A percentile compares a stretch with the other conserved stretches of the same genome.
These are phyloP conservation scores for Ligdia adustata DNA, from an alignment of 2,888 invertebrate genomes.

Conservation along the genomic window DNA sequence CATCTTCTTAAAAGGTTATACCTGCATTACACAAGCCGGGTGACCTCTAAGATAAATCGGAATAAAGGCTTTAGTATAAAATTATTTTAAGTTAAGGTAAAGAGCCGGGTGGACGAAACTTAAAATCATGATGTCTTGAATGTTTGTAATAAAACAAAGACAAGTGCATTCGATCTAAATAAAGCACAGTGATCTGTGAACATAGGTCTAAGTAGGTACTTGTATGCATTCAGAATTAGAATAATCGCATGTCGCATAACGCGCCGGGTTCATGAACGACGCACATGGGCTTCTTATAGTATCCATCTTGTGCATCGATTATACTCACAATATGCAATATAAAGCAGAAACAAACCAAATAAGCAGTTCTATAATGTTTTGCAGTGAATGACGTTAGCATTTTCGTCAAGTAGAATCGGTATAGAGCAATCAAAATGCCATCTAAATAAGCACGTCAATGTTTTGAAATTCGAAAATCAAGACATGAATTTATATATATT, in stretches of 20 bases:
- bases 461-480: slow-evolving; percentile 27
- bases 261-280: slow-evolving; percentile 46
- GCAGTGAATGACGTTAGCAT: neutral
- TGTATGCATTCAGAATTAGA: slow-evolving; percentile 63
- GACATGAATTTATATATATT: too few relatives aligned
- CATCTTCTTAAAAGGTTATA: slow-evolving; percentile 2
- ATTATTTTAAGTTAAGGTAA: too few relatives aligned
- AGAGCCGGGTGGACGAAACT: neutral
- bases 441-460: slow-evolving; percentile 6
- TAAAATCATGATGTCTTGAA: slow-evolving; percentile 14
- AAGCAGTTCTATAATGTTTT: neutral
- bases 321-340: neutral
- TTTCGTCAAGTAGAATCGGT: neutral
- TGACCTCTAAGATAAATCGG: slow-evolving; percentile 1
- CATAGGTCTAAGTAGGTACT: slow-evolving; percentile 47
- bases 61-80: too few relatives aligned
- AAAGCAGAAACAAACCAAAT: neutral
- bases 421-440: slow-evolving; percentile 7
- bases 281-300: slow-evolving; percentile 62
- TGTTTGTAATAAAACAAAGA: slow-evolving; percentile 47
- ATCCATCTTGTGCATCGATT: slow-evolving; percentile 64
- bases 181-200: slow-evolving; percentile 60
- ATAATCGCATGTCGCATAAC: slow-evolving; percentile 59
- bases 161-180: slow-evolving; percentile 62
- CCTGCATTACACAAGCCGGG: neutral